phyloP scores from a whole-genome alignment of 2,888 invertebrate species.

The Osmoderma eremita region DNA sequence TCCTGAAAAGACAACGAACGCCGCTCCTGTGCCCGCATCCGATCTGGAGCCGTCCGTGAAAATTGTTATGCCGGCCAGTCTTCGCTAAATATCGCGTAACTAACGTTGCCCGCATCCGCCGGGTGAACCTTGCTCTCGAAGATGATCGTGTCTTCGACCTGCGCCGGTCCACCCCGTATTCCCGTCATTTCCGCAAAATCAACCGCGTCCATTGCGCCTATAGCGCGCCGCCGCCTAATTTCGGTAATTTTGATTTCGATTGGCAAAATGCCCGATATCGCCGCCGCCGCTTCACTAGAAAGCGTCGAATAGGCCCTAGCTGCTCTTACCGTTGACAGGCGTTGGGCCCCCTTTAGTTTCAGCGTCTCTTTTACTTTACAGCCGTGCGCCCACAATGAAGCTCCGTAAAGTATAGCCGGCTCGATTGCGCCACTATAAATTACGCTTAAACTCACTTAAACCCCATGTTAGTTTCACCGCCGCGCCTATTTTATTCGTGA shows the following conservation, averaged over 20 bases:
- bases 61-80: background rate
- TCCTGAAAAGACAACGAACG: background rate
- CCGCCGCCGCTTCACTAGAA: background rate
- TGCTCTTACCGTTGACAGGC: background rate
- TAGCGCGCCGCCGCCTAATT: background rate
- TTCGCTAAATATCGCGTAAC: background rate
- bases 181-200: background rate
- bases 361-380: constrained; percentile 6
- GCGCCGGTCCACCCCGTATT: background rate
- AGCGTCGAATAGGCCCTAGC: background rate
- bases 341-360: background rate
- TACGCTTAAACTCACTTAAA: background rate
- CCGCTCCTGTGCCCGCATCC: background rate
- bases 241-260: background rate
- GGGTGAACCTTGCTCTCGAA: background rate
- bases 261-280: background rate
- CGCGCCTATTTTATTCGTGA: constrained; percentile 24
- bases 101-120: background rate
- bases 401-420: constrained; percentile 33
- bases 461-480: constrained; percentile 35
- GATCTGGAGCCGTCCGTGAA: constrained; percentile 10
- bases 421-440: constrained; percentile 40
- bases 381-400: constrained; percentile 29
- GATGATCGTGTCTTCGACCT: background rate
- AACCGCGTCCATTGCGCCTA: no score